Percentiles rank a stretch among this genome's conserved stretches.
Evolutionary conservation across 2,113 vertebrate genomes (phyloP).

Genomic region (Periophthalmodon schlosseri): DNA sequence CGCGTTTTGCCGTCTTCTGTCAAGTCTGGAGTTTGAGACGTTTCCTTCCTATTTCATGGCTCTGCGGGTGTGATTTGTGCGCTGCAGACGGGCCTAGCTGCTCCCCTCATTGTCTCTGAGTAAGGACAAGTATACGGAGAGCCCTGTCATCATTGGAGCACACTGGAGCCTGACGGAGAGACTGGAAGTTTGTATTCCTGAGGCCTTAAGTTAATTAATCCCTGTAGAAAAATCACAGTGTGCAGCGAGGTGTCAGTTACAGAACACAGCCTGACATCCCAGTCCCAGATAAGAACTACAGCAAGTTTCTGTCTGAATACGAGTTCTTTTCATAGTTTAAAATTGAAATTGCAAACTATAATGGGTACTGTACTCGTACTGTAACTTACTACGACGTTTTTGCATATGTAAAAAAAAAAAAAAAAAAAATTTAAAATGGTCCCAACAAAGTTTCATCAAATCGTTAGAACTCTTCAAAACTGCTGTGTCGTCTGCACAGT

Average conservation of each 20-base stretch:
- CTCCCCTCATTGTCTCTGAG: conserved; percentile 59
- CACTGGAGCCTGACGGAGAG: conserved; percentile 57
- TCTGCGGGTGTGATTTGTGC: conserved; percentile 48
- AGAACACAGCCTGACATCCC: conserved; percentile 55
- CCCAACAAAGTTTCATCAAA: too few species aligned
- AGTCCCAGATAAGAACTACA: conserved; percentile 47
- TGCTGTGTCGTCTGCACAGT: too few species aligned
- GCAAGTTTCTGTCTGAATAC: conserved; percentile 36
- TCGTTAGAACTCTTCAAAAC: too few species aligned
- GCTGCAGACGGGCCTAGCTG: conserved; percentile 31
- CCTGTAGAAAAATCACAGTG: conserved; percentile 42
- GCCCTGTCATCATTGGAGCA: conserved; percentile 52
- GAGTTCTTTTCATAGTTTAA: neutral
- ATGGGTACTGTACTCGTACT: neutral
- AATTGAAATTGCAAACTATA: neutral
- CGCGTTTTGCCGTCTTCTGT: conserved; percentile 43
- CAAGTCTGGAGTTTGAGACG: conserved; percentile 53
- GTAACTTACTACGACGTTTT: neutral
- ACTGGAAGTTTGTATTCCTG: conserved; percentile 60
- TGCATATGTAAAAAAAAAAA: too few species aligned
- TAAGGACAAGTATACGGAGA: conserved; percentile 51
- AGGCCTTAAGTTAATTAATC: conserved; percentile 71
- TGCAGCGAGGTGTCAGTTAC: conserved; percentile 51
- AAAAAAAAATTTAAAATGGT: too few species aligned
- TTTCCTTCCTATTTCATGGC: conserved; percentile 64